Percentiles rank a stretch among this genome's conserved stretches.
These are phyloP conservation scores for Maniola jurtina DNA, from an alignment of 1,140 invertebrate species.

Conservation along the genomic window DNA sequence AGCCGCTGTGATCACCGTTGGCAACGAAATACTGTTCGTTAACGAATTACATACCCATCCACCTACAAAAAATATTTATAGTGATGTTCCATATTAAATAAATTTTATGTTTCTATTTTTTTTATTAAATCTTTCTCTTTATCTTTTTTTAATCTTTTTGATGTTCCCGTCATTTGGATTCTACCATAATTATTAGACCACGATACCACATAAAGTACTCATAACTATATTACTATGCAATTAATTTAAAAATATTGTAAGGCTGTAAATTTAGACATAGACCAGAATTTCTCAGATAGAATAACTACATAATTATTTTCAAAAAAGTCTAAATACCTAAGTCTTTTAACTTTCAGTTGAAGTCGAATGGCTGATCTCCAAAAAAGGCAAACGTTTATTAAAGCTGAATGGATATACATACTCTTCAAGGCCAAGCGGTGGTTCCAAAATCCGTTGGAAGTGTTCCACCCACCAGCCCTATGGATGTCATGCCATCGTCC, in stretches of 20 bases:
- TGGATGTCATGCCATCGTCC: slow-evolving; percentile 36
- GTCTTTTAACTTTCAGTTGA: slow-evolving; percentile 9
- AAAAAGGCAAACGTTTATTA: slow-evolving; percentile 36
- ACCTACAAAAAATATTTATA: not conserved
- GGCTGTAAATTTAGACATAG: too few species aligned
- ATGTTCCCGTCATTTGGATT: too few species aligned
- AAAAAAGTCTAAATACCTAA: too few species aligned
- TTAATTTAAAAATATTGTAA: too few species aligned
- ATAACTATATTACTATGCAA: too few species aligned
- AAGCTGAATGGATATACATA: slow-evolving; percentile 37
- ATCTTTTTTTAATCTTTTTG: too few species aligned
- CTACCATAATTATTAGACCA: too few species aligned
- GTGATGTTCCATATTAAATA: not conserved
- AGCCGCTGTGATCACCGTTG: slow-evolving; percentile 12
- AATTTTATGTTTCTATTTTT: too few species aligned
- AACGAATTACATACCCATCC: slow-evolving; percentile 22
- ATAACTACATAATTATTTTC: too few species aligned
- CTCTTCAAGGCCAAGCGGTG: slow-evolving; percentile 1
- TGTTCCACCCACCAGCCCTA: slow-evolving; percentile 41
- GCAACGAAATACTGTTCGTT: slow-evolving; percentile 12
- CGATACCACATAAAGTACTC: too few species aligned
- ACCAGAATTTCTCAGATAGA: too few species aligned
- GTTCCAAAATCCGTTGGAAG: slow-evolving; percentile 31
- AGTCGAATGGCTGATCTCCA: slow-evolving; percentile 35
- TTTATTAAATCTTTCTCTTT: too few species aligned